A percentile compares a stretch with the other conserved stretches of the same genome.
phyloP scores from a whole-genome alignment of 2,888 invertebrate genomes.

The Ophion obscuratus region DNA sequence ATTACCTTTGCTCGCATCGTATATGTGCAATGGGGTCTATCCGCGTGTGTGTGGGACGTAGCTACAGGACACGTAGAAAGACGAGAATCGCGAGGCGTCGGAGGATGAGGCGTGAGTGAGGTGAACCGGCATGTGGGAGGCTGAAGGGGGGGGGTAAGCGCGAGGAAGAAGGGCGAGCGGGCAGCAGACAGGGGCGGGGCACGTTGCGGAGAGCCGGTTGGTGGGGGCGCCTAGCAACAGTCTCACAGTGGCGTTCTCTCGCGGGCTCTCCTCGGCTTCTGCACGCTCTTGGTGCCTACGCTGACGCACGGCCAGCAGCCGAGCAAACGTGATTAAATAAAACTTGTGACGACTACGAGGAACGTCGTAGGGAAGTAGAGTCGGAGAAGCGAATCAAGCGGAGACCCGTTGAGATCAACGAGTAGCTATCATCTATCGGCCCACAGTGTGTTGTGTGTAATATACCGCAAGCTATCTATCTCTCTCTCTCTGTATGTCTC shows the following conservation, averaged over 20 bases:
- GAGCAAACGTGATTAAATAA: slow-evolving; percentile 82
- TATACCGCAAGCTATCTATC: slow-evolving; percentile 12
- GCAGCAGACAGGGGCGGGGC: slow-evolving; percentile 78
- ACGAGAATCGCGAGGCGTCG: slow-evolving; percentile 51
- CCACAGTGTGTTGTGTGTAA: slow-evolving; percentile 9
- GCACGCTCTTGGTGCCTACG: slow-evolving; percentile 34
- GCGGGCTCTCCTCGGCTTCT: slow-evolving; percentile 48
- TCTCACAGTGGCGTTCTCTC: slow-evolving; percentile 66
- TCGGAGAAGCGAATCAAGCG: slow-evolving; percentile 18
- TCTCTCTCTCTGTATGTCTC: no score
- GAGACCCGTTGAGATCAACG: slow-evolving; percentile 69
- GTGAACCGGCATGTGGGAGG: slow-evolving; percentile 47
- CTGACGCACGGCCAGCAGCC: slow-evolving; percentile 66
- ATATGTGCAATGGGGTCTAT: background rate
- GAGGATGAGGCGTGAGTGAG: slow-evolving; percentile 52
- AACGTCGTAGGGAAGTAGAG: slow-evolving; percentile 12
- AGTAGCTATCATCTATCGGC: slow-evolving; percentile 38
- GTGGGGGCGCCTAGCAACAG: slow-evolving; percentile 83
- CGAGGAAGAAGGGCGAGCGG: slow-evolving; percentile 70
- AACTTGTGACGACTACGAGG: slow-evolving; percentile 72
- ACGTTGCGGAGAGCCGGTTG: slow-evolving; percentile 74
- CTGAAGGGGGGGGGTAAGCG: slow-evolving; percentile 37
- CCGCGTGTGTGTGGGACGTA: background rate
- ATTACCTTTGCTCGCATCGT: background rate
- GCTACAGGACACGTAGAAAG: slow-evolving; percentile 16